These are phyloP conservation scores for Diarsia mendica DNA, from an alignment of 2,888 invertebrate species.

Conservation along the genomic window DNA sequence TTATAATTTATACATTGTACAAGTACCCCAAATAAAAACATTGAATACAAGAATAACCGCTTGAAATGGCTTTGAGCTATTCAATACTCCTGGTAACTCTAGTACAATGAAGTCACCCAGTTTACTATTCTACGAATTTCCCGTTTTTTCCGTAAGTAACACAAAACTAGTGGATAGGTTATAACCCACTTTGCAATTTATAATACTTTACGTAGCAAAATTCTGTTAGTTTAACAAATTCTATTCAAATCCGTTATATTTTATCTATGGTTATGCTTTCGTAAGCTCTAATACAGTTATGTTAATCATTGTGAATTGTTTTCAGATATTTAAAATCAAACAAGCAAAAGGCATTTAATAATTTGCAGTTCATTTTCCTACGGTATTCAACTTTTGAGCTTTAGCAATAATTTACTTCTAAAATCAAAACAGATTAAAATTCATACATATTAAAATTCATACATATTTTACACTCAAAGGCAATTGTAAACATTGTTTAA, in stretches of 20 bases:
- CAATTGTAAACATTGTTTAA: slow-evolving; percentile 25
- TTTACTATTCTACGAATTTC: neutral
- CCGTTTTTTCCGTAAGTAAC: neutral
- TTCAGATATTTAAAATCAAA: neutral
- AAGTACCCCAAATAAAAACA: neutral
- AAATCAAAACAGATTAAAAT: slow-evolving; percentile 20
- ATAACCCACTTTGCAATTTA: neutral
- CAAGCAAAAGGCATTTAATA: neutral
- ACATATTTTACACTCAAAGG: slow-evolving; percentile 17
- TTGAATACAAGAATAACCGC: neutral
- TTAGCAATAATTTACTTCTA: slow-evolving; percentile 20
- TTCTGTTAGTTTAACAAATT: neutral
- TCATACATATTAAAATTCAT: slow-evolving; percentile 25
- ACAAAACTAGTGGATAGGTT: neutral
- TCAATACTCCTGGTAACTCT: neutral
- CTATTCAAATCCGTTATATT: neutral
- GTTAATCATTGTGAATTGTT: neutral
- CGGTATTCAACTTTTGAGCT: neutral
- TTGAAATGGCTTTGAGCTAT: neutral
- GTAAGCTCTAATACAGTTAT: neutral
- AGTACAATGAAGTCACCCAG: neutral
- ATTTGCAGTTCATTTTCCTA: slow-evolving; percentile 6
- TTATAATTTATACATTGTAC: too few species aligned
- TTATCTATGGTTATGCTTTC: neutral
- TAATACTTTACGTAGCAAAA: neutral